Evolutionary conservation across 2,888 invertebrate species (phyloP).

Genomic region (Tetragnatha montana): DNA sequence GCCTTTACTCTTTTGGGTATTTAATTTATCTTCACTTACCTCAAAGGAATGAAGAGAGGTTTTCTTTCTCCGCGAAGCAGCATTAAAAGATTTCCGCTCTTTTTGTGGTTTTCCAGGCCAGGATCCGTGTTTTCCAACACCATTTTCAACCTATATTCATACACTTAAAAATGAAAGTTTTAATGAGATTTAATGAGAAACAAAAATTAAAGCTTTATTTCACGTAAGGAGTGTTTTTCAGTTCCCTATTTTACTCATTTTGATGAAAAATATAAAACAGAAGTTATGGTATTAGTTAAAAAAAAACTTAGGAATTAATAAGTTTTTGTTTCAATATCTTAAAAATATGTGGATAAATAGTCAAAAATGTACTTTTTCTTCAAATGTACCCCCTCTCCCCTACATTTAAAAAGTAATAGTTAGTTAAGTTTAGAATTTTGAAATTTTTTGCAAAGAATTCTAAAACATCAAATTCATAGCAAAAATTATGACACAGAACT

Average conservation of each 20-base stretch:
- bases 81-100: conserved; percentile 57
- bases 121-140: conserved; percentile 36
- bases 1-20: too few species aligned
- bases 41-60: conserved; percentile 55
- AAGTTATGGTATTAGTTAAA: too few species aligned
- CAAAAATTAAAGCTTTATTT: neutral
- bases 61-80: conserved; percentile 54
- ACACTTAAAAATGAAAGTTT: conserved; percentile 21
- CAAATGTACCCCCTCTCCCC: too few species aligned
- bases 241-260: neutral
- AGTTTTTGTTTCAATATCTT: too few species aligned
- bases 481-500: too few species aligned
- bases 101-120: conserved; percentile 45
- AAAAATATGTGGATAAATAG: too few species aligned
- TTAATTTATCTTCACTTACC: conserved; percentile 14
- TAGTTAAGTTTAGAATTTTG: too few species aligned
- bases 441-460: too few species aligned
- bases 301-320: too few species aligned
- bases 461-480: too few species aligned
- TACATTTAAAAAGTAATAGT: too few species aligned
- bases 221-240: neutral
- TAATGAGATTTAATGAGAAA: neutral
- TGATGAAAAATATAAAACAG: neutral
- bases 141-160: conserved; percentile 59
- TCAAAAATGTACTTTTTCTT: too few species aligned